Evolutionary conservation across 2,113 vertebrate genomes (phyloP), one percentile per base, ranked within the genome.

Genomic region (Chaetura pelagica): DNA sequence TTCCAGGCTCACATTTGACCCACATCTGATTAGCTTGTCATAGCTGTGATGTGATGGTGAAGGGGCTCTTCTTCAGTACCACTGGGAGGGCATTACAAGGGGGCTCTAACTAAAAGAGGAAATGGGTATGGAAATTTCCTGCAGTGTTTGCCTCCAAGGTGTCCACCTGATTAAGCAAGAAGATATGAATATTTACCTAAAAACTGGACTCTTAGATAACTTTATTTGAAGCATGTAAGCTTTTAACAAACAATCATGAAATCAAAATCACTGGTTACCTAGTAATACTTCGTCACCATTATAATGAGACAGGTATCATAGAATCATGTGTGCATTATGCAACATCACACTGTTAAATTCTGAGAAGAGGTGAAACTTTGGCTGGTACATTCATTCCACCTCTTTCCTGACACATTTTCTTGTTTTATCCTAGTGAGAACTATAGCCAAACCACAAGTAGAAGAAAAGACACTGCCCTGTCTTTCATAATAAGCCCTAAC

Each of bases 361-460:
- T 94, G 80, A 90, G 91, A 78, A 90, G 88, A 95, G 96, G 94
- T 94, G 94, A 97, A 88, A 84, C 86, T 94, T 96, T 87, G 79
- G 66, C 95, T 95, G 27, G 29, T 79, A 55, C 59, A n/a, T 73
- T 80, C 73, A 77, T 95, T 89, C 94, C 4, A 0, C 74, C 76
- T 95, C 79, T 95, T 93, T 87, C 40, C 84, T 94, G 84, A 94
- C 89, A 82, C 76, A 66, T 97, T 96, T 96, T 94, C 75, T 82
- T 19, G 59, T 92, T 96, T 90, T 95, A 75, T 84, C 73, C 89
- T 80, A 46, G 26, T 67, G 81, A 79, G 35, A 51, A 52, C 40
- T 40, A 5, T 48, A 93, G 93, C 95, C 93, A 96, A 92, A 84
- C 88, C 84, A 54, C 89, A 94, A 58, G 75, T 12, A 84, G 48